Conservation (phyloP, 2,113 vertebrate species). For the Callorhinus ursinus region DNA sequence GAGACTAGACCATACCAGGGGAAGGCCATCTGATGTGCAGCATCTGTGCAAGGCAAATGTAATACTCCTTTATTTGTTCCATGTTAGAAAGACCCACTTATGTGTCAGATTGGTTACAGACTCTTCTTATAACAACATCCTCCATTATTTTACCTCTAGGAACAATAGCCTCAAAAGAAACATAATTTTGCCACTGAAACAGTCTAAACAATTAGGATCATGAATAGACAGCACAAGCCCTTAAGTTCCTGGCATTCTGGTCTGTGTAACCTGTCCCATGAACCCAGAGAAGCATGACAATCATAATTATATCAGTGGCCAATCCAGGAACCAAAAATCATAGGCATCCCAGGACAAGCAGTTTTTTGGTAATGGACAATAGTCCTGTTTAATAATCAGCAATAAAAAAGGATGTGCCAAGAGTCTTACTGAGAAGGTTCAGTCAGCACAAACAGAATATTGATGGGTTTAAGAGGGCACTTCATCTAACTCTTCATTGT, state of each 20-base stretch:
- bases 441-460: neutral
- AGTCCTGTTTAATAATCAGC: neutral
- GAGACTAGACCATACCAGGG: neutral
- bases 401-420: neutral
- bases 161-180: neutral
- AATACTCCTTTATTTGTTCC: neutral
- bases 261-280: neutral
- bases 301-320: neutral
- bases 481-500: neutral
- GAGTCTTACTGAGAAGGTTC: neutral
- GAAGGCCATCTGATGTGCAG: neutral
- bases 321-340: neutral
- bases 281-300: neutral
- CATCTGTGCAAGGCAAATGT: accelerated
- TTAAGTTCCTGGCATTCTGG: neutral
- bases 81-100: neutral
- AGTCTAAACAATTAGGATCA: neutral
- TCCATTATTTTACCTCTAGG: neutral
- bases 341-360: neutral
- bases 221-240: neutral
- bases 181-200: neutral
- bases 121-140: neutral
- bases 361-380: neutral
- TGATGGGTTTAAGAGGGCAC: neutral
- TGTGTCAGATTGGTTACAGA: neutral